Conservation (phyloP, 2,113 vertebrate genomes). For the Tetrao urogallus region DNA sequence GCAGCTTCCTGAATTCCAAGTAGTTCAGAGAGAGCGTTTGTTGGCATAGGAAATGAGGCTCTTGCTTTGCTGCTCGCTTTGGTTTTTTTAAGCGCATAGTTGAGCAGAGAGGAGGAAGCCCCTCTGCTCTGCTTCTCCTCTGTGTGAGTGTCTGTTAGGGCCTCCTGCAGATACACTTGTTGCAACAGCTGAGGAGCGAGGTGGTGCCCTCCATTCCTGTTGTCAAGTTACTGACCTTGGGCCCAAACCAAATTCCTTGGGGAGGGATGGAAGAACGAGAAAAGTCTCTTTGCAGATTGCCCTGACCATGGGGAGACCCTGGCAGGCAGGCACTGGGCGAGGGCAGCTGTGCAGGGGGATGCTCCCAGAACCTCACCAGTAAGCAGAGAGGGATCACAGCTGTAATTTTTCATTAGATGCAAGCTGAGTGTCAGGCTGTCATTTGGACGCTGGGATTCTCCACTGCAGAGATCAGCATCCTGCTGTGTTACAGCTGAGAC, state of each 20-base stretch:
- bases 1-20: slow-evolving; percentile 48
- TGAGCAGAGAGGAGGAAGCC: neutral
- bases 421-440: neutral
- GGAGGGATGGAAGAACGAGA: neutral
- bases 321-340: neutral
- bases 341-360: neutral
- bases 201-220: neutral
- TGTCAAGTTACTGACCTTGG: slow-evolving; percentile 6
- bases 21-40: slow-evolving; percentile 4
- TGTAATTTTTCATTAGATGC: neutral
- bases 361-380: neutral
- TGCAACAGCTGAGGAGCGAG: neutral
- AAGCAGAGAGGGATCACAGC: fast-evolving
- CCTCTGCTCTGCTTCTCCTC: neutral
- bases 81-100: neutral
- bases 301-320: neutral
- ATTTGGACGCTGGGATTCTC: neutral
- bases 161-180: neutral
- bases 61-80: neutral
- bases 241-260: neutral
- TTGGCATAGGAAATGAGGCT: slow-evolving; percentile 9
- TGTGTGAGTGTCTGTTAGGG: neutral
- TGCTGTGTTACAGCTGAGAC: neutral
- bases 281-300: neutral
- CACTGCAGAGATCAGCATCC: neutral